Conservation (phyloP, 2,113 vertebrate genomes). For the Labrus mixtus region DNA sequence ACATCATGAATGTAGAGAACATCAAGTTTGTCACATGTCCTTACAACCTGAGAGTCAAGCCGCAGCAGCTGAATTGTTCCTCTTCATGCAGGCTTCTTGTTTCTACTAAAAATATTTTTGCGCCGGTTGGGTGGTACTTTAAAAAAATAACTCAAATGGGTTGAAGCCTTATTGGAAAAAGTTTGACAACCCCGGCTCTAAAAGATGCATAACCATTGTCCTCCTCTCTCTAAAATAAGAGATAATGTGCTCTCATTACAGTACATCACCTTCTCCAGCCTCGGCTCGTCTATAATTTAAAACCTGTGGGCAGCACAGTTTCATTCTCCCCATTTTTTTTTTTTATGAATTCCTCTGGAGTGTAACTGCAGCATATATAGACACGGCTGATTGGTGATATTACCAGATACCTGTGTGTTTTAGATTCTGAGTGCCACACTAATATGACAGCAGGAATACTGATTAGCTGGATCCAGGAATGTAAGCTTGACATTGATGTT, state of each 20-base stretch:
- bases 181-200: neutral
- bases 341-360: constrained; percentile 41
- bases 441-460: constrained; percentile 66
- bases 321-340: constrained; percentile 30
- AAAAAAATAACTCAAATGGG: neutral
- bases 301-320: constrained; percentile 28
- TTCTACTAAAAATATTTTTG: neutral
- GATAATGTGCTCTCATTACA: constrained; percentile 28
- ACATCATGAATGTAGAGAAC: no score
- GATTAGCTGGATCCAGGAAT: constrained; percentile 63
- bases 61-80: no score
- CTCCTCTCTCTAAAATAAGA: constrained; percentile 9
- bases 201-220: constrained; percentile 5
- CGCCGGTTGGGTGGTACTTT: neutral
- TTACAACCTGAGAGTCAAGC: no score
- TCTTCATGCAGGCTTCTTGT: no score
- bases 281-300: constrained; percentile 37
- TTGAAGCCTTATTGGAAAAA: neutral
- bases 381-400: constrained; percentile 52
- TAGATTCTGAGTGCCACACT: constrained; percentile 61
- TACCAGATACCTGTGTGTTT: constrained; percentile 57
- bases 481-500: constrained; percentile 71
- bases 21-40: no score
- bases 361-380: constrained; percentile 20
- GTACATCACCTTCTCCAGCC: constrained; percentile 33